phyloP scores from a whole-genome alignment of 2,888 invertebrate species.

The Allolobophora icterica region DNA sequence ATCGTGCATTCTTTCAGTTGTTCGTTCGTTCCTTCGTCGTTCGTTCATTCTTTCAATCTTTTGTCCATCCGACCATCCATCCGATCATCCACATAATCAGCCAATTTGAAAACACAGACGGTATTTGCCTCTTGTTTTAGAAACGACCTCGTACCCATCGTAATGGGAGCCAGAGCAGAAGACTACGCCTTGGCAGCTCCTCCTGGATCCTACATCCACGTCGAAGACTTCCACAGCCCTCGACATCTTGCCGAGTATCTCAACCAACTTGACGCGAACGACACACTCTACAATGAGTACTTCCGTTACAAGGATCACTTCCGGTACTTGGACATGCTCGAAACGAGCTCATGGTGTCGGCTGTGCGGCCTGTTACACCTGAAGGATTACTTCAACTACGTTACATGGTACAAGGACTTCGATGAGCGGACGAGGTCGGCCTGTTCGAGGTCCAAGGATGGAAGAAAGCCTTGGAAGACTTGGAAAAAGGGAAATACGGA shows the following conservation, averaged over 20 bases:
- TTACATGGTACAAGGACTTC: constrained; percentile 12
- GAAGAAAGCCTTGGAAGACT: not conserved
- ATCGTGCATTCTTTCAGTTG: too few species aligned
- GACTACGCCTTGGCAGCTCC: constrained; percentile 75
- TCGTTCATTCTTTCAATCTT: too few species aligned
- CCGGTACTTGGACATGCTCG: not conserved
- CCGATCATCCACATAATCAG: not conserved
- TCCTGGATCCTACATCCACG: constrained; percentile 88
- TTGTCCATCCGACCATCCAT: too few species aligned
- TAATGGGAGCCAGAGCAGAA: constrained; percentile 47
- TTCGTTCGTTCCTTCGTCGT: too few species aligned
- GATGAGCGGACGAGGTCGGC: not conserved
- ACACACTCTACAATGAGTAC: constrained; percentile 83
- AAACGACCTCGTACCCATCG: constrained; percentile 47
- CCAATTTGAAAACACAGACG: not conserved
- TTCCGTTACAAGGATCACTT: constrained; percentile 19
- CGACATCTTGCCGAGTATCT: constrained; percentile 86
- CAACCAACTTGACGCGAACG: constrained; percentile 82
- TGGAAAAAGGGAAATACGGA: constrained; percentile 5
- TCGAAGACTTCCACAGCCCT: constrained; percentile 89
- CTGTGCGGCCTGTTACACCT: not conserved
- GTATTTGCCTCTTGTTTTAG: constrained; percentile 35
- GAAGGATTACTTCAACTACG: not conserved
- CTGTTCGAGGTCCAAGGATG: not conserved
- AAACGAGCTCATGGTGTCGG: constrained; percentile 11